Evolutionary conservation across 1,140 invertebrate genomes (phyloP), one percentile per base, ranked within the genome.

Genomic region (Phocides pigmalion): DNA sequence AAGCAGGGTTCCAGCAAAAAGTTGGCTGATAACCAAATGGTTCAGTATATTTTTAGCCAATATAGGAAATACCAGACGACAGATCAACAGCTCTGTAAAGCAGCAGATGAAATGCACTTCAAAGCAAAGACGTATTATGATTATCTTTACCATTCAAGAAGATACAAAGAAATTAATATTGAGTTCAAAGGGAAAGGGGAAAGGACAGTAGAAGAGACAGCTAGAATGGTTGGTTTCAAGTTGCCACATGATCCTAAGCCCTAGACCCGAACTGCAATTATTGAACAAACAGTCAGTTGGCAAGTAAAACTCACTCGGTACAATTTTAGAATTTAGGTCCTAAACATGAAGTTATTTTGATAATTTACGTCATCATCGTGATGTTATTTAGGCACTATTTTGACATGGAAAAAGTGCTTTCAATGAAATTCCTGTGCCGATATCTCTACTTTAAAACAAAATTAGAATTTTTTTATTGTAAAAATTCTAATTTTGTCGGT

Each of bases 161-260:
- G 92, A 56, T 95, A 94, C 69, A 93, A 94, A 66, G 94, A 96
- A 81, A 94, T 97, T n/a, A 93, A 94, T 64, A 82, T 84, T 5
- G 93, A 95, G 41, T 97, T 95, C 81, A 93, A 94, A 73, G 95
- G 95, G 6, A 95, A 94, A 83, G 96, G 96, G 12, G 96, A 97
- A 84, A 90, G 96, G 46, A 94, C 92, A 41, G 87, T 97, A 5
- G 92, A 94, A 72, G 95, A 97, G 70, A 97, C 96, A 6, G 97
- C 97, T 11, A 93, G 94, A 74, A 89, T 97, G 76, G 96, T 98
- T 51, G 97, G 97, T 17, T 97, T 97, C 72, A 97, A 97, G 79
- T 83, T 98, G 22, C 97, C 97, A 0, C 95, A 96, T 78, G 96
- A 97, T 92, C 95, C 95, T 11, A 95, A 90, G 66, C 54, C 39